Evolutionary conservation across 2,113 vertebrate genomes (phyloP).

Genomic region (Taurulus bubalis): DNA sequence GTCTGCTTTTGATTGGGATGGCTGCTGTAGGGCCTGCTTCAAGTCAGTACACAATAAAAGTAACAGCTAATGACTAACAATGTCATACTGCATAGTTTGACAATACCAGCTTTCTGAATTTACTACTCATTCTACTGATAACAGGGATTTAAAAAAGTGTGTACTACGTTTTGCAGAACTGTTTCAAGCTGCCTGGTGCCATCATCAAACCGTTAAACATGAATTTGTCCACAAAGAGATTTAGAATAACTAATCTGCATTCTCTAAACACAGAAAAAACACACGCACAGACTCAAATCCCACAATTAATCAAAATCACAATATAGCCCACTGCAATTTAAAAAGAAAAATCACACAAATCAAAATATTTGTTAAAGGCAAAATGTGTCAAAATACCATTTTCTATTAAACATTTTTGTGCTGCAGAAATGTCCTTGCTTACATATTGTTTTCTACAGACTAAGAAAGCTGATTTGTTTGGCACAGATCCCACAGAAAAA

Average conservation of each 20-base stretch:
- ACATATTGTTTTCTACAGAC: background rate
- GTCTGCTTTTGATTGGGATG: conserved; percentile 31
- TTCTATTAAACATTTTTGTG: background rate
- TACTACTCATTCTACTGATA: background rate
- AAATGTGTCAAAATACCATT: background rate
- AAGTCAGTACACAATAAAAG: conserved; percentile 56
- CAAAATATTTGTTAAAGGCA: background rate
- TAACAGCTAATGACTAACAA: conserved; percentile 20
- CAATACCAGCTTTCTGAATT: background rate
- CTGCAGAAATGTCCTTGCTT: background rate
- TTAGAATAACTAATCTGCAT: background rate
- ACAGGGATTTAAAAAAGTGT: background rate
- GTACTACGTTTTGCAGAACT: background rate
- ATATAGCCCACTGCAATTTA: background rate
- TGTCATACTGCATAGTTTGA: background rate
- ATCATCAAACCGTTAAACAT: background rate
- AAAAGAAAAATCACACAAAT: background rate
- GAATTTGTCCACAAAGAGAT: background rate
- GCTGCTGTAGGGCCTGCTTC: conserved; percentile 66
- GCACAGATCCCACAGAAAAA: background rate
- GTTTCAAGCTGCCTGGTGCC: background rate
- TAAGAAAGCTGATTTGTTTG: background rate
- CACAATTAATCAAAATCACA: background rate
- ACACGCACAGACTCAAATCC: background rate
- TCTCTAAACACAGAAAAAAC: background rate